Evolutionary conservation across 2,113 vertebrate species (phyloP).

Genomic region (Hippopotamus amphibius): DNA sequence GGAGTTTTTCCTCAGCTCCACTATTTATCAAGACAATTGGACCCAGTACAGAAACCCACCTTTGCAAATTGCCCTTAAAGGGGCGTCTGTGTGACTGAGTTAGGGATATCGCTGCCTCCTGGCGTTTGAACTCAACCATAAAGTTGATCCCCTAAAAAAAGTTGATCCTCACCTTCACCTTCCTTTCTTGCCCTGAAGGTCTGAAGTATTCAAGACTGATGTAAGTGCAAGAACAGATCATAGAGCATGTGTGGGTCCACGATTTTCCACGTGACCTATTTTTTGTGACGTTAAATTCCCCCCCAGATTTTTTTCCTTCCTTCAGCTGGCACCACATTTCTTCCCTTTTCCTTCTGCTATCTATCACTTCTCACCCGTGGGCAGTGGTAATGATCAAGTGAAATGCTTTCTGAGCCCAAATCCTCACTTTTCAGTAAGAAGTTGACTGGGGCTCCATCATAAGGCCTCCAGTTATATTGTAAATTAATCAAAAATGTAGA

Average conservation of each 20-base stretch:
- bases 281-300: not conserved
- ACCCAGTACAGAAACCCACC: constrained; percentile 37
- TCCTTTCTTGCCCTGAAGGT: not conserved
- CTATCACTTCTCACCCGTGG: not conserved
- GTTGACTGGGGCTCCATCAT: not conserved
- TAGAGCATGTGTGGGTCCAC: not conserved
- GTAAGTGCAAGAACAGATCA: not conserved
- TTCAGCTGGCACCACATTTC: not conserved
- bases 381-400: not conserved
- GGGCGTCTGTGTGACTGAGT: not conserved
- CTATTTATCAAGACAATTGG: constrained; percentile 56
- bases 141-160: not conserved
- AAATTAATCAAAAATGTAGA: not conserved
- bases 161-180: not conserved
- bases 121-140: not conserved
- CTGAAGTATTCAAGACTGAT: not conserved
- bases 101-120: not conserved
- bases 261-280: not conserved
- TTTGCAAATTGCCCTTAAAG: constrained; percentile 38
- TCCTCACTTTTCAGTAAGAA: not conserved
- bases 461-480: not conserved
- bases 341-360: not conserved
- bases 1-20: constrained; percentile 59
- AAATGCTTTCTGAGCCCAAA: not conserved
- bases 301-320: not conserved